phyloP scores from a whole-genome alignment of 2,113 vertebrate genomes.

The Scalopus aquaticus region DNA sequence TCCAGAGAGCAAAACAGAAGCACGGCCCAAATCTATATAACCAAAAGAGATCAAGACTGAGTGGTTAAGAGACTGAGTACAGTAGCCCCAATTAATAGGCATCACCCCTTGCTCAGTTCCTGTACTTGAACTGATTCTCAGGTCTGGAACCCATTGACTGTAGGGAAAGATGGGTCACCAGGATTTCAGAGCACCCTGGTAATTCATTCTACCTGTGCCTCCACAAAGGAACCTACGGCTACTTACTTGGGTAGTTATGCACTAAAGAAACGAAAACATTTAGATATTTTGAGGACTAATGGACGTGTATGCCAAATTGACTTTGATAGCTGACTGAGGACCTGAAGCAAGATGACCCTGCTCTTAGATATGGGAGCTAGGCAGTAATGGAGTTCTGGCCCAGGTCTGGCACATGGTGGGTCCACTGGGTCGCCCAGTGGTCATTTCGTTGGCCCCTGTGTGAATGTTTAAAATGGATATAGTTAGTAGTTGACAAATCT shows the following conservation, averaged over 20 bases:
- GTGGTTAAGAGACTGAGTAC: neutral
- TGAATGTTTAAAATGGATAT: neutral
- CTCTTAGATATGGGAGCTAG: neutral
- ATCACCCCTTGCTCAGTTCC: neutral
- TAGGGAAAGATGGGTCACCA: neutral
- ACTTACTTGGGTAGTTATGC: neutral
- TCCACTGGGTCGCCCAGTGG: neutral
- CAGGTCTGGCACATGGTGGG: neutral
- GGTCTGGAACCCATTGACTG: neutral
- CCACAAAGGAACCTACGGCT: neutral
- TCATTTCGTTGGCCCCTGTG: neutral
- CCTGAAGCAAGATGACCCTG: neutral
- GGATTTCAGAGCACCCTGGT: neutral
- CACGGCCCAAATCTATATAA: neutral
- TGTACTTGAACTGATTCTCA: neutral
- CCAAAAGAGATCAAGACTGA: neutral
- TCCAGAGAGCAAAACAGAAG: neutral
- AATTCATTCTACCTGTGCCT: neutral
- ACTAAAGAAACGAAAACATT: neutral
- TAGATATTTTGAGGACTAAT: neutral
- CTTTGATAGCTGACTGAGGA: neutral
- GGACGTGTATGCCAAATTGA: neutral
- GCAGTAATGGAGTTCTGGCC: neutral
- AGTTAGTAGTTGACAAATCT: neutral
- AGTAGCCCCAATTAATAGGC: neutral